phyloP scores from a whole-genome alignment of 1,140 invertebrate species.

The Orchesella cincta region DNA sequence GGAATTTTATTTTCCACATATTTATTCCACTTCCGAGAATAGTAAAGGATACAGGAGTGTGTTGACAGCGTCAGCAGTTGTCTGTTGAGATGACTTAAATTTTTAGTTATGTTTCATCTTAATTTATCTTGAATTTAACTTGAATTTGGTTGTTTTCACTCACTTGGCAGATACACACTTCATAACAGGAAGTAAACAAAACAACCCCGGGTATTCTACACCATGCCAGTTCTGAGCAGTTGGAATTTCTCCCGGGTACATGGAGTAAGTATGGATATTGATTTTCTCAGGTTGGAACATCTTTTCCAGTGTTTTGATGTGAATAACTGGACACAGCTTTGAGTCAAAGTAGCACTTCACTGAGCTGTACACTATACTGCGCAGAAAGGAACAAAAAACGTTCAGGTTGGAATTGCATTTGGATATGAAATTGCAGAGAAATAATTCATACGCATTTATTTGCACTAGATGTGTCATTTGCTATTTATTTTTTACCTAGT shows the following conservation, averaged over 20 bases:
- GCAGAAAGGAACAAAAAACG: too few species aligned
- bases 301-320: constrained; percentile 68
- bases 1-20: too few species aligned
- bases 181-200: constrained; percentile 15
- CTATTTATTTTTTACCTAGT: too few species aligned
- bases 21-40: neutral
- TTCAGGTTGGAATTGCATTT: too few species aligned
- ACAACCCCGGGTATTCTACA: neutral
- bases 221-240: constrained; percentile 63
- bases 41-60: constrained; percentile 20
- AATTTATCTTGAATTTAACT: too few species aligned
- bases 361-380: constrained; percentile 14
- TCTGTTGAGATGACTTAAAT: too few species aligned
- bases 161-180: constrained; percentile 1
- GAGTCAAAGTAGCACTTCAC: constrained; percentile 75
- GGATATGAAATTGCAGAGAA: too few species aligned
- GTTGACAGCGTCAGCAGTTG: constrained; percentile 12
- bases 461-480: constrained; percentile 48
- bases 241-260: constrained; percentile 88
- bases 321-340: constrained; percentile 82
- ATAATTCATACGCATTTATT: neutral
- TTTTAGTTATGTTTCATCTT: too few species aligned
- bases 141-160: too few species aligned
- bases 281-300: constrained; percentile 61
- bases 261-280: constrained; percentile 68